Percentiles rank a stretch among this genome's conserved stretches.
Conservation (phyloP, 2,888 invertebrate species). For the Cataglyphis rosenhaueri region DNA sequence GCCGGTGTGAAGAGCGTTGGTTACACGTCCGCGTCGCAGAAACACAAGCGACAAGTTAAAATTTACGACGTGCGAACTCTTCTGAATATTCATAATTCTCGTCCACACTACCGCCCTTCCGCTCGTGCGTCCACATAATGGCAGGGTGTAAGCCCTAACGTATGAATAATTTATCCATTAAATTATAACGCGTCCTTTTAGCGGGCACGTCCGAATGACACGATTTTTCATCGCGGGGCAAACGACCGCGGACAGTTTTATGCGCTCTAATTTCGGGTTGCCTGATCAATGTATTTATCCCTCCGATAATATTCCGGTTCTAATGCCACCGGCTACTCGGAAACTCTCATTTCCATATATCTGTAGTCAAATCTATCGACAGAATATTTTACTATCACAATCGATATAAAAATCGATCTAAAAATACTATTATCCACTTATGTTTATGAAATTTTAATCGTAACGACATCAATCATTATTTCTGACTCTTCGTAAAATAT, state of each 20-base stretch:
- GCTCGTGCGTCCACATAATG: conserved; percentile 71
- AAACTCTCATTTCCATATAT: neutral
- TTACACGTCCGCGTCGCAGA: conserved; percentile 32
- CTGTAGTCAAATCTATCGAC: neutral
- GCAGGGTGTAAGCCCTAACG: conserved; percentile 67
- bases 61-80: conserved; percentile 78
- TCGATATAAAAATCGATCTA: neutral
- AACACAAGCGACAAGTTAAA: conserved; percentile 65
- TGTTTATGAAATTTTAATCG: neutral
- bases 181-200: conserved; percentile 72
- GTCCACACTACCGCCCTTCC: conserved; percentile 58
- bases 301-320: conserved; percentile 9
- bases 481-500: neutral
- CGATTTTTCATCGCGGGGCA: conserved; percentile 74
- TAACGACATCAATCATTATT: neutral
- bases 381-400: neutral
- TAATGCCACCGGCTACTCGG: conserved; percentile 1
- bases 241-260: conserved; percentile 67
- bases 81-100: conserved; percentile 82
- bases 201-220: conserved; percentile 69
- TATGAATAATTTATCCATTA: conserved; percentile 81
- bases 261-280: conserved; percentile 63
- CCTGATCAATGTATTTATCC: conserved; percentile 57
- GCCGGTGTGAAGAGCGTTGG: neutral
- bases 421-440: neutral